Conservation (phyloP, 2,888 invertebrate species). For the Phortica magna region DNA sequence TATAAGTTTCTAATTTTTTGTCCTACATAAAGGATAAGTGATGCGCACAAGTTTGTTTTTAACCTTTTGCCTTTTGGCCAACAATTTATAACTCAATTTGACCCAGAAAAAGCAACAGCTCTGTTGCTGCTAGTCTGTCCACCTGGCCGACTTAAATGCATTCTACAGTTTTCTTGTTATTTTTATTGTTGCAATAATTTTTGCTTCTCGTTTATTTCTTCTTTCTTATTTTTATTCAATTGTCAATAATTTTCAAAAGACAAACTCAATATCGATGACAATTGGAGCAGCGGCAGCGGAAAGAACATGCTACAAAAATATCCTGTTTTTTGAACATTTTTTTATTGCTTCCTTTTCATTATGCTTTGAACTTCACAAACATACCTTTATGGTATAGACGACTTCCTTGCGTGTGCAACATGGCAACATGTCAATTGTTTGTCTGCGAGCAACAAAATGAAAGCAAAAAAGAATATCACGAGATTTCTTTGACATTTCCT, state of each 20-base stretch:
- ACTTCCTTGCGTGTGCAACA: conserved; percentile 59
- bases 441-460: neutral
- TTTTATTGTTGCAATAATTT: conserved; percentile 27
- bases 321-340: conserved; percentile 52
- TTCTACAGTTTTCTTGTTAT: conserved; percentile 68
- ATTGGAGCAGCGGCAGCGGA: conserved; percentile 62
- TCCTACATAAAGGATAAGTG: neutral
- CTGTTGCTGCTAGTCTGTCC: conserved; percentile 42
- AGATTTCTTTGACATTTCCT: conserved; percentile 47
- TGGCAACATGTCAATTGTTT: conserved; percentile 35
- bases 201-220: conserved; percentile 34
- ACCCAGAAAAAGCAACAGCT: neutral
- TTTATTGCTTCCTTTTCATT: conserved; percentile 70
- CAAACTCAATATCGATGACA: conserved; percentile 38
- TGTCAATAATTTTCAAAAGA: conserved; percentile 38
- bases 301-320: conserved; percentile 60
- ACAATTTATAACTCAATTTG: conserved; percentile 2
- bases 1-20: too few relatives aligned
- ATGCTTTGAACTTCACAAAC: neutral
- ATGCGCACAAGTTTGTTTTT: neutral
- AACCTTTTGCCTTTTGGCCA: neutral
- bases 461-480: conserved; percentile 45
- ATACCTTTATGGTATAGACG: conserved; percentile 55
- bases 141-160: conserved; percentile 54
- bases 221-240: conserved; percentile 47